Evolutionary conservation across 2,113 vertebrate species (phyloP).

Genomic region (Scalopus aquaticus): DNA sequence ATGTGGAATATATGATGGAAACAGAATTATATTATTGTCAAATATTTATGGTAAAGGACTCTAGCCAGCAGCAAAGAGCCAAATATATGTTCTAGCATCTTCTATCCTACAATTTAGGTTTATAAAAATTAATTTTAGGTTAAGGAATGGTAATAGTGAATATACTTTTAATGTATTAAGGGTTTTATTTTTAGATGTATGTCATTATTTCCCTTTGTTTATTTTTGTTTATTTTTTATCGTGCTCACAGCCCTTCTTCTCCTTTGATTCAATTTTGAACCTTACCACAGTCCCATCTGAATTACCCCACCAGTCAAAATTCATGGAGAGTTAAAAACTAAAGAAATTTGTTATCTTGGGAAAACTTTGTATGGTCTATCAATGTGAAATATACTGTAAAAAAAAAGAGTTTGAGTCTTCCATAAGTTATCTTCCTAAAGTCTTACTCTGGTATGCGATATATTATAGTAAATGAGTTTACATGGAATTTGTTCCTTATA

Average conservation of each 20-base stretch:
- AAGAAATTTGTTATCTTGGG: not conserved
- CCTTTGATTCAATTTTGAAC: not conserved
- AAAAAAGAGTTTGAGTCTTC: not conserved
- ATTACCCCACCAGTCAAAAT: not conserved
- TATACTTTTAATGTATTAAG: not conserved
- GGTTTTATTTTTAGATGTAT: not conserved
- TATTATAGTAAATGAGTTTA: not conserved
- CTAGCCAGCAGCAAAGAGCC: not conserved
- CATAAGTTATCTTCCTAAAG: not conserved
- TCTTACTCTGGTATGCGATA: not conserved
- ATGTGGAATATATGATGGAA: not conserved
- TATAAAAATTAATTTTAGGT: not conserved
- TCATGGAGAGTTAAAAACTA: not conserved
- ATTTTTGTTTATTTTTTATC: not conserved
- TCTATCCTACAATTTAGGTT: not conserved
- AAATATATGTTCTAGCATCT: not conserved
- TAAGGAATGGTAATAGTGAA: not conserved
- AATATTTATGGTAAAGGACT: not conserved
- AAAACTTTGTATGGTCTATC: not conserved
- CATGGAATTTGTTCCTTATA: not conserved
- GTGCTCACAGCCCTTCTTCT: not conserved
- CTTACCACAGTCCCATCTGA: not conserved
- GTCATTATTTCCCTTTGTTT: not conserved
- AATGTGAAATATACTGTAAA: slow-evolving; percentile 1
- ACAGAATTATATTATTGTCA: not conserved